Evolutionary conservation across 2,888 invertebrate genomes (phyloP).

Genomic region (Macrostomum cliftonense): DNA sequence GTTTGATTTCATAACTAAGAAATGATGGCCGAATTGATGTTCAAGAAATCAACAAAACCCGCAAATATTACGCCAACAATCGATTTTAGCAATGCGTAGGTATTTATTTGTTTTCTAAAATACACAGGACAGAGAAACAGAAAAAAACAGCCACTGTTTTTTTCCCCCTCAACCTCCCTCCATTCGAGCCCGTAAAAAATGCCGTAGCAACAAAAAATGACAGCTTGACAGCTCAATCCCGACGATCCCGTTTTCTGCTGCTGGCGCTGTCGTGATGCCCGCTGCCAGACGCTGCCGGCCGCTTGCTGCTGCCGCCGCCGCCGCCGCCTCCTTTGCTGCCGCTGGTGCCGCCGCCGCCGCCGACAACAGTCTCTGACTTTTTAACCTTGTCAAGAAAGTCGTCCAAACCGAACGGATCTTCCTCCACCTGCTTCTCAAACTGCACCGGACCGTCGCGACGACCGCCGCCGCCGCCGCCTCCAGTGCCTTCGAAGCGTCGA

Average conservation of each 20-base stretch:
- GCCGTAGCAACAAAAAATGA: no score
- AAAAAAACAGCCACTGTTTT: no score
- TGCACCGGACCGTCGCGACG: constrained; percentile 79
- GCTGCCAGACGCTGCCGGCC: constrained; percentile 5
- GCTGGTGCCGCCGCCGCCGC: constrained; percentile 15
- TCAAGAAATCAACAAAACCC: no score
- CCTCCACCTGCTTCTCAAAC: constrained; percentile 52
- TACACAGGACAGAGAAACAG: no score
- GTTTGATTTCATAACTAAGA: no score
- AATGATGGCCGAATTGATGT: no score
- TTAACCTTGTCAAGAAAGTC: constrained; percentile 94
- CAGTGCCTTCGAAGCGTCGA: neutral
- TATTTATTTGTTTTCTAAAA: no score
- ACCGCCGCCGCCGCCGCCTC: constrained; percentile 30
- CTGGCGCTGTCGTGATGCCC: neutral
- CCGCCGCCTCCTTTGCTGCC: no score
- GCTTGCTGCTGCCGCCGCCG: constrained; percentile 4
- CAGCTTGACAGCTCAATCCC: constrained; percentile 4
- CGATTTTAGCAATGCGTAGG: no score
- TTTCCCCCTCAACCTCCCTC: no score
- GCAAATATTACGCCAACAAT: no score
- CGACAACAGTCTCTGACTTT: constrained; percentile 48
- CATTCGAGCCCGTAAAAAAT: no score
- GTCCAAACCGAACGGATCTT: constrained; percentile 91
- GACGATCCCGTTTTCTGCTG: constrained; percentile 9